Evolutionary conservation across 2,797 vertebrate species (phyloP), one percentile per base, ranked within the genome.

Genomic region (Loris lydekkerianus): DNA sequence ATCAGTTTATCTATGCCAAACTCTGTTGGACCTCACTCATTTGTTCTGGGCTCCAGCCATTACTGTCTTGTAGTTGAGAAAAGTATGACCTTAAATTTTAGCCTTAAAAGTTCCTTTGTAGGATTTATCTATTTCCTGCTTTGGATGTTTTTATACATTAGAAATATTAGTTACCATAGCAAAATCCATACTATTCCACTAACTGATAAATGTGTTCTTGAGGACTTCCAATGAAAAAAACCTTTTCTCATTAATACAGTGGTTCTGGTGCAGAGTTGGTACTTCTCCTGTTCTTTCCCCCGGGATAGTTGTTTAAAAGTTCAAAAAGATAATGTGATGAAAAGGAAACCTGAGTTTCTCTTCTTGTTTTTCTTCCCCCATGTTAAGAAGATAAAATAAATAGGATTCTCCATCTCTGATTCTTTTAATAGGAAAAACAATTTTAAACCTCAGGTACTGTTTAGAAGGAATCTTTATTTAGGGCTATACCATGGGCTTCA

Each of bases 81-180:
- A 95, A 76, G 61, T 75, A 75, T 94, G 91, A 76, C 81, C 89
- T 96, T 97, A 96, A 92, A 91, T 86, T 87, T 67, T 77, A 87
- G 81, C 75, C 63, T 96, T 56, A 86, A 76, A 95, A 93, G 76
- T 92, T 81, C 56, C 85, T 95, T 96, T 77, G 34, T 93, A 84
- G 94, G 88, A 92, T 92, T 96, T 96, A 83, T 97, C 83, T 93
- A 2, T 97, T 96, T 97, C 89, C 91, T 96, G 84, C 78, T 77
- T 73, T 67, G 63, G 93, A 97, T 73, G 29, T 53, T 75, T 93
- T 94, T 78, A 43, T 37, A 85, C 53, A 67, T 23, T 53, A 84
- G 37, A 88, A 93, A 91, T 89, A 70, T 73, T 92, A 96, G 65
- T 95, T 97, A 49, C 73, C 86, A 81, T 94, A 89, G 70, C 88